A percentile compares a stretch with the other conserved stretches of the same genome.
These are phyloP conservation scores for Aptenodytes forsteri DNA, from an alignment of 2,113 vertebrate genomes.

Conservation along the genomic window DNA sequence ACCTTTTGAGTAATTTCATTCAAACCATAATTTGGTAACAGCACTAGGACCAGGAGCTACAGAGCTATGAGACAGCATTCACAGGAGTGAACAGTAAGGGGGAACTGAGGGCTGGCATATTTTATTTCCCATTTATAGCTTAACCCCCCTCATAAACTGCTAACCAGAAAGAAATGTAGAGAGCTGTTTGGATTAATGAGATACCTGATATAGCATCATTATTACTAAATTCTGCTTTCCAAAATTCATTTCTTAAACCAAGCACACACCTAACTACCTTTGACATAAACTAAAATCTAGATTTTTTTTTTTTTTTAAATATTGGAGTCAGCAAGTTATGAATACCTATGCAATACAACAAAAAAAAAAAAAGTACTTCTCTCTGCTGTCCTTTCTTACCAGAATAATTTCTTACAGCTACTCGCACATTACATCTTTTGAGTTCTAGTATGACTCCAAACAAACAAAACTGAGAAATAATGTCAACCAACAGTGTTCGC, in stretches of 20 bases:
- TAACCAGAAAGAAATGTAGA: neutral
- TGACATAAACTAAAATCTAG: neutral
- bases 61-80: rapidly evolving
- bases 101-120: neutral
- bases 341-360: neutral
- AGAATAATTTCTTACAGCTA: neutral
- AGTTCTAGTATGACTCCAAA: neutral
- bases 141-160: neutral
- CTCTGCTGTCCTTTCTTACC: neutral
- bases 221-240: neutral
- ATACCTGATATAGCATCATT: too few relatives aligned
- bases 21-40: neutral
- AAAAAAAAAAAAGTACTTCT: neutral
- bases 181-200: neutral
- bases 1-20: neutral
- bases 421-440: neutral
- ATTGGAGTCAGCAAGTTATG: neutral
- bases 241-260: neutral
- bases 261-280: neutral
- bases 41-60: neutral
- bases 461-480: neutral
- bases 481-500: rapidly evolving
- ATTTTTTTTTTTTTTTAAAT: neutral
- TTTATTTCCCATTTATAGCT: neutral
- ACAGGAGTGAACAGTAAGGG: neutral